Percentiles rank a stretch among this genome's conserved stretches.
These are phyloP conservation scores for Sander vitreus DNA, from an alignment of 2,113 vertebrate genomes.

Conservation along the genomic window DNA sequence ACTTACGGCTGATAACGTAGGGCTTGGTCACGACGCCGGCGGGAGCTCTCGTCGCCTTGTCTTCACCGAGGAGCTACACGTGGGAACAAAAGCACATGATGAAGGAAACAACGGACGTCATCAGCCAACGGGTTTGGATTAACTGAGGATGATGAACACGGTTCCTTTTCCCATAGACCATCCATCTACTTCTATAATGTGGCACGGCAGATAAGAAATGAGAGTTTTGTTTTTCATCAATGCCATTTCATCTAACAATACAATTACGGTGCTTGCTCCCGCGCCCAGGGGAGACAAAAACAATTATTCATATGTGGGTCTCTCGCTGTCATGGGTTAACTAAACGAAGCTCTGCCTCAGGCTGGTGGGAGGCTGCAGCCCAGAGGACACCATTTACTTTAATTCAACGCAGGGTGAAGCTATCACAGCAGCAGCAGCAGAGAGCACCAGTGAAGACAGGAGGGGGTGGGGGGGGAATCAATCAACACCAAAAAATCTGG, in stretches of 20 bases:
- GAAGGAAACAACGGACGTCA: neutral
- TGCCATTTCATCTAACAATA: neutral
- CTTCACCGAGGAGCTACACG: slow-evolving; percentile 41
- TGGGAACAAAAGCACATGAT: slow-evolving; percentile 1
- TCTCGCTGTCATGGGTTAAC: neutral
- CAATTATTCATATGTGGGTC: neutral
- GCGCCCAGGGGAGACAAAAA: neutral
- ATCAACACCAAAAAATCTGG: neutral
- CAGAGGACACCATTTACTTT: neutral
- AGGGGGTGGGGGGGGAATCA: too few species aligned
- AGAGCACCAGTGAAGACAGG: neutral
- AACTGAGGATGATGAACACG: neutral
- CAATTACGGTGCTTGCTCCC: neutral
- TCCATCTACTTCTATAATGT: neutral
- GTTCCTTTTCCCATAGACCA: neutral
- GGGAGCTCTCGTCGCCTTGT: neutral
- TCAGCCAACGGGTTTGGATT: neutral
- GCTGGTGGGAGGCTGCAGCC: neutral
- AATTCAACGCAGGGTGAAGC: neutral
- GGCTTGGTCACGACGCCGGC: slow-evolving; percentile 71
- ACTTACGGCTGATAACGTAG: slow-evolving; percentile 81
- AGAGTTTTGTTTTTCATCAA: neutral
- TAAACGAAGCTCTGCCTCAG: neutral
- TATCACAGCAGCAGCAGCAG: neutral
- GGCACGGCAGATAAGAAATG: neutral